Percentiles rank a stretch among this genome's conserved stretches.
Conservation (phyloP, 2,888 invertebrate genomes). For the Nesidiocoris tenuis region DNA sequence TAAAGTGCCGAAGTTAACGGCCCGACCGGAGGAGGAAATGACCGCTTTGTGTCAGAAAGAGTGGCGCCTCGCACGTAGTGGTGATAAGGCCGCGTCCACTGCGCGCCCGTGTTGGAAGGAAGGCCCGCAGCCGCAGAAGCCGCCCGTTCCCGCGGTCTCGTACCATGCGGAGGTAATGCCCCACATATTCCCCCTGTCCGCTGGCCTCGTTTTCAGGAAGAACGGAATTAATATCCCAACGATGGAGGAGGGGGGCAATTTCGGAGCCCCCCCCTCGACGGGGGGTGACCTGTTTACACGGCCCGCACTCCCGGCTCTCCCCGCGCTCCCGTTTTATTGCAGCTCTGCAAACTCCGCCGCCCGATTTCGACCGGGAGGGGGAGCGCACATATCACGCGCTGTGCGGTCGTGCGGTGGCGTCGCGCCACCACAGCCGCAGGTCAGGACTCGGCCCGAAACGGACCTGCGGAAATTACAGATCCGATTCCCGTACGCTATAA, state of each 20-base stretch:
- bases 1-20: neutral
- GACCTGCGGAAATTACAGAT: too few species aligned
- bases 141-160: neutral
- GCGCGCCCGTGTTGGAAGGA: neutral
- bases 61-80: neutral
- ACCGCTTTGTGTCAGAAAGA: neutral
- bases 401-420: neutral
- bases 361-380: neutral
- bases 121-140: neutral
- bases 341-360: neutral
- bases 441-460: too few species aligned
- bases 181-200: neutral
- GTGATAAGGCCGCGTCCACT: neutral
- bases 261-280: neutral
- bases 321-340: neutral
- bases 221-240: constrained; percentile 27
- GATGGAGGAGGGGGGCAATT: constrained; percentile 9
- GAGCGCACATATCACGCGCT: neutral
- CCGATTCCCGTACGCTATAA: too few species aligned
- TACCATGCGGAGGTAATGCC: neutral
- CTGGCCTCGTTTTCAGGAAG: neutral
- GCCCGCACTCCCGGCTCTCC: neutral
- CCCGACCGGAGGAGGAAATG: neutral
- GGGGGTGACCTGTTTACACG: neutral
- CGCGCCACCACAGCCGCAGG: too few species aligned